These are phyloP conservation scores for Hystrix cristata DNA, from an alignment of 2,113 vertebrate genomes.

Conservation along the genomic window DNA sequence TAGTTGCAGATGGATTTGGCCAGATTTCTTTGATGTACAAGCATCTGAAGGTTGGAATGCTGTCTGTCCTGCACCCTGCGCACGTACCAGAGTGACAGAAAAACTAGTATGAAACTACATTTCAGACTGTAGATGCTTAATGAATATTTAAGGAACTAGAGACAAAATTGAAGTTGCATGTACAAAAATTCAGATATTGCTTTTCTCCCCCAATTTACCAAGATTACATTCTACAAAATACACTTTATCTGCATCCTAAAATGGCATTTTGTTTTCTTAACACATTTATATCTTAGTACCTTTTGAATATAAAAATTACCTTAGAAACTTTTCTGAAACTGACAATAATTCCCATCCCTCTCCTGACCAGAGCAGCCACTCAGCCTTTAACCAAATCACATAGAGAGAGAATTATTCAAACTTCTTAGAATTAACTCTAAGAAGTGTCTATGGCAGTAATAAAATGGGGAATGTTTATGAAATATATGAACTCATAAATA, in stretches of 20 bases:
- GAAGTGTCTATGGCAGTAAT: neutral
- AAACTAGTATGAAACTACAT: neutral
- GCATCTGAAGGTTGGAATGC: fast-evolving
- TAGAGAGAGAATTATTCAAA: neutral
- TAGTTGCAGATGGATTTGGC: neutral
- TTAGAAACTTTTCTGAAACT: neutral
- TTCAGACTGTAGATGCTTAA: neutral
- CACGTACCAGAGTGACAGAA: neutral
- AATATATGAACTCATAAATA: neutral
- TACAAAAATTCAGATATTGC: neutral
- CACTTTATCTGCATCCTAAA: neutral
- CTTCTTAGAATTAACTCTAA: neutral
- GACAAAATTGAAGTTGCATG: neutral
- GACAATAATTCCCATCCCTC: neutral
- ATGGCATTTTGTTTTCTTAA: neutral
- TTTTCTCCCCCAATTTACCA: neutral
- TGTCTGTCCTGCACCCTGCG: neutral
- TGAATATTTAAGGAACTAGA: neutral
- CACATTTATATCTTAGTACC: neutral
- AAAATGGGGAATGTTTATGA: neutral
- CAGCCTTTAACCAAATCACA: neutral
- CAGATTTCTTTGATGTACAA: neutral
- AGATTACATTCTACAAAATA: neutral
- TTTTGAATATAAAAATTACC: neutral
- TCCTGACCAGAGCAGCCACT: neutral